Conservation (phyloP, 2,113 vertebrate species). For the Pelusios castaneus region DNA sequence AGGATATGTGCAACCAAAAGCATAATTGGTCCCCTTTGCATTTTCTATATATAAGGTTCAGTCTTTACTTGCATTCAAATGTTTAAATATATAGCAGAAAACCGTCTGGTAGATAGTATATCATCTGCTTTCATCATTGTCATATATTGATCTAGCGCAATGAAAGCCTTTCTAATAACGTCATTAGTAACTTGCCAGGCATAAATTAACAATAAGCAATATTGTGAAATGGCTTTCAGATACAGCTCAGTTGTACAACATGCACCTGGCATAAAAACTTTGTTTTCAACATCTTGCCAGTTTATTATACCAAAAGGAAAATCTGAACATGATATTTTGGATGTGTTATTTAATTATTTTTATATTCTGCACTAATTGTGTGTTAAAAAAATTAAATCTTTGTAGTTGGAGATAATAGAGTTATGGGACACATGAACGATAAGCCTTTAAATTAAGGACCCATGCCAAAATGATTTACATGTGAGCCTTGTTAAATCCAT, state of each 20-base stretch:
- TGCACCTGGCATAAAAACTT: not conserved
- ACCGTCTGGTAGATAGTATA: fast-evolving
- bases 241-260: not conserved
- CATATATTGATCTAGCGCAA: not conserved
- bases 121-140: not conserved
- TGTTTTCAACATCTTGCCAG: not conserved
- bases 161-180: fast-evolving
- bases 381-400: not conserved
- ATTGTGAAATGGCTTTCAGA: not conserved
- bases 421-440: not conserved
- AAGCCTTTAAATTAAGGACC: not conserved
- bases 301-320: not conserved
- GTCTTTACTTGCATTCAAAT: not conserved
- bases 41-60: conserved; percentile 27
- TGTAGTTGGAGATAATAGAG: not conserved
- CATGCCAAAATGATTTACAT: conserved; percentile 18
- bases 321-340: not conserved
- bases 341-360: not conserved
- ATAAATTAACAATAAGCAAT: not conserved
- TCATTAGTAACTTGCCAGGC: not conserved
- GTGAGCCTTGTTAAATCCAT: not conserved
- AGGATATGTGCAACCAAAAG: not conserved
- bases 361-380: not conserved
- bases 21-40: not conserved
- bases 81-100: conserved; percentile 5